Evolutionary conservation across 2,888 invertebrate genomes (phyloP).

Genomic region (Pachydiplax longipennis): DNA sequence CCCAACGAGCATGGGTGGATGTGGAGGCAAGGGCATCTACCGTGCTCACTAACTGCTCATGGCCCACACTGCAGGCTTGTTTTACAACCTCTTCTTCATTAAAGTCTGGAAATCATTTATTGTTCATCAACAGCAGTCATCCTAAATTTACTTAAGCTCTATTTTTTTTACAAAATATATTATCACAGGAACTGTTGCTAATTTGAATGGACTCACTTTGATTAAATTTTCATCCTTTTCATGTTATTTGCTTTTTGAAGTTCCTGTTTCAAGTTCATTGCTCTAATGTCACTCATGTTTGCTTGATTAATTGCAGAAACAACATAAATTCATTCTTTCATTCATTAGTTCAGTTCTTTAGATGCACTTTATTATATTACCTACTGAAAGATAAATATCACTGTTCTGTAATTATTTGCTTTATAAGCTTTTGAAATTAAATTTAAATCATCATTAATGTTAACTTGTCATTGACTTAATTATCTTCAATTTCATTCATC

Average conservation of each 20-base stretch:
- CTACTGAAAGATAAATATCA: not conserved
- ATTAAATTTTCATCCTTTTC: not conserved
- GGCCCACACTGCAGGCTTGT: not conserved
- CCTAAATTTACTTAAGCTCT: not conserved
- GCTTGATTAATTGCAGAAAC: not conserved
- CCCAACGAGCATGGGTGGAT: not conserved
- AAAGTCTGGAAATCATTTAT: not conserved
- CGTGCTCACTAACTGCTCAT: not conserved
- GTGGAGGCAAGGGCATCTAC: not conserved
- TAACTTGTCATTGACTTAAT: no score
- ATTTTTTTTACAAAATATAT: not conserved
- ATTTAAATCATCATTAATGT: no score
- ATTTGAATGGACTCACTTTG: not conserved
- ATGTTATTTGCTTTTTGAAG: not conserved
- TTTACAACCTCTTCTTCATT: slow-evolving; percentile 15
- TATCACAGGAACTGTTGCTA: not conserved
- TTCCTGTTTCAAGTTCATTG: not conserved
- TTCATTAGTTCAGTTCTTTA: not conserved
- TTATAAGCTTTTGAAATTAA: no score
- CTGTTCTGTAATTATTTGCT: not conserved
- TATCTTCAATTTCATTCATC: no score
- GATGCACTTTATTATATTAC: not conserved
- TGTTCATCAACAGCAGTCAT: not conserved
- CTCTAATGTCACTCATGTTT: not conserved
- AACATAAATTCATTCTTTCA: not conserved